Conservation (phyloP, 1,140 invertebrate genomes). For the Homarus americanus region DNA sequence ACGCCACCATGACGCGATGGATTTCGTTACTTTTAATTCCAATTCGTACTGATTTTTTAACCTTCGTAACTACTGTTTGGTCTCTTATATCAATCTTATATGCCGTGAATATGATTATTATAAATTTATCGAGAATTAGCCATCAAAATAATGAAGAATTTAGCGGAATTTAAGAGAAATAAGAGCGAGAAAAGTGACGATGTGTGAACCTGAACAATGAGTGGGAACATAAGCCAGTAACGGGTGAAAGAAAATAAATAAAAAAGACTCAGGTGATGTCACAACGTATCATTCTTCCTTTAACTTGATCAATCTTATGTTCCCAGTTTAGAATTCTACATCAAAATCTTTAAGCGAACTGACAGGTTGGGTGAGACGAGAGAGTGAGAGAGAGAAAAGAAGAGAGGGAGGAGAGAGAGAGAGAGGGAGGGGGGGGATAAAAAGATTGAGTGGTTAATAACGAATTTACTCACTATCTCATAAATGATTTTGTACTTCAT, state of each 20-base stretch:
- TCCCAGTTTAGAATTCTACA: slow-evolving; percentile 40
- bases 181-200: background rate
- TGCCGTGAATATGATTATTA: too few relatives aligned
- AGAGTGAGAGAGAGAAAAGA: background rate
- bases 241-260: slow-evolving; percentile 16
- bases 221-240: background rate
- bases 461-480: too few relatives aligned
- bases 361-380: slow-evolving; percentile 7
- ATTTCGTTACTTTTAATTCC: background rate
- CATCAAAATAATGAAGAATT: too few relatives aligned
- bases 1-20: background rate
- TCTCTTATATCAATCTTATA: too few relatives aligned
- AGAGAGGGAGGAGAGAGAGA: background rate
- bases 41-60: background rate
- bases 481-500: too few relatives aligned
- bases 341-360: background rate
- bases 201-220: background rate
- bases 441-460: too few relatives aligned
- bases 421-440: background rate
- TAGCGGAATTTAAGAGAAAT: too few relatives aligned
- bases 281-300: slow-evolving; percentile 44
- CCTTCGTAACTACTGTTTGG: too few relatives aligned
- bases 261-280: slow-evolving; percentile 21
- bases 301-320: slow-evolving; percentile 51
- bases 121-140: too few relatives aligned